Evolutionary conservation across 2,113 vertebrate species (phyloP).

Genomic region (Dicentrarchus labrax): DNA sequence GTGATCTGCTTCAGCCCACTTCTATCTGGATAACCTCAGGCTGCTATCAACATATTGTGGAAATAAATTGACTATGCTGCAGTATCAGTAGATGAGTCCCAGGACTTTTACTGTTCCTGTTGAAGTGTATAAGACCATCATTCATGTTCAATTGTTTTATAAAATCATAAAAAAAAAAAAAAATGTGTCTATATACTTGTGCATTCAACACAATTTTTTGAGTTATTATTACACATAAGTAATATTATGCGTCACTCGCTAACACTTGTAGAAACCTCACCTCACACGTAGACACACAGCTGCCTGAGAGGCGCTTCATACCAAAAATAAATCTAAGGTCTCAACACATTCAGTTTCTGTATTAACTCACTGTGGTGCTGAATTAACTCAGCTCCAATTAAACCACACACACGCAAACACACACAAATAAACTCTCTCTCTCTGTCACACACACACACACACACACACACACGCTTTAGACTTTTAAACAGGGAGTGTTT

Average conservation of each 20-base stretch:
- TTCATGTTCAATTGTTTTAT: not conserved
- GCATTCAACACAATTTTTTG: no score
- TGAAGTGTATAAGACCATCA: not conserved
- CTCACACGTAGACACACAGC: constrained; percentile 13
- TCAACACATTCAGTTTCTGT: constrained; percentile 28
- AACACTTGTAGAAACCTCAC: constrained; percentile 8
- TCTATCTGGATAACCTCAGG: constrained; percentile 20
- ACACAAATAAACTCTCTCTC: not conserved
- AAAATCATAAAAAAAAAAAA: not conserved
- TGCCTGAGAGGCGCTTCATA: constrained; percentile 32
- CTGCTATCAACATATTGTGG: not conserved
- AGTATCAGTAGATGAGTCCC: not conserved
- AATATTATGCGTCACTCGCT: not conserved
- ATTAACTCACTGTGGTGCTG: constrained; percentile 46
- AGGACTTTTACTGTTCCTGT: not conserved
- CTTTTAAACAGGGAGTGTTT: constrained; percentile 60
- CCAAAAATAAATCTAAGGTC: constrained; percentile 43
- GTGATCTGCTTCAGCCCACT: constrained; percentile 15
- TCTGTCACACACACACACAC: not conserved
- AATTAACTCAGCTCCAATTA: constrained; percentile 62
- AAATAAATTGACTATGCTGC: not conserved
- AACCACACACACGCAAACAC: constrained; percentile 8
- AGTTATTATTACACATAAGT: constrained; percentile 13
- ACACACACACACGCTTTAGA: constrained; percentile 39
- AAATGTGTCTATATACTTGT: no score